phyloP scores from a whole-genome alignment of 2,888 invertebrate genomes.

The Drosophila subsilvestris region DNA sequence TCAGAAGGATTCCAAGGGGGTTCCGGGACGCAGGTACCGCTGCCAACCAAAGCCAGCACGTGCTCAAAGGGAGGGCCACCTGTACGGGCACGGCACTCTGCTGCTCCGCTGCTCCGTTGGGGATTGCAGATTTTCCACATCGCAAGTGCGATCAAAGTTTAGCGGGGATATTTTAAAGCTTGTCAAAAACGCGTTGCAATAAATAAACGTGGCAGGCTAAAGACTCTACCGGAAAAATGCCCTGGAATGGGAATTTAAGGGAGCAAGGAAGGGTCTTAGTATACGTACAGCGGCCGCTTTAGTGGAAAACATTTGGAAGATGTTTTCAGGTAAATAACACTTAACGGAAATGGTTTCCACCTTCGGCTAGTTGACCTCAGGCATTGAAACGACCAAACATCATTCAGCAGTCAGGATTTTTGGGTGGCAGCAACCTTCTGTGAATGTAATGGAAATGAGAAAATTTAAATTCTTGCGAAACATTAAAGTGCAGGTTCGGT shows the following conservation, averaged over 20 bases:
- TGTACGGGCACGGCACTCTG: too few relatives aligned
- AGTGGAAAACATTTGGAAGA: constrained; percentile 19
- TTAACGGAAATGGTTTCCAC: constrained; percentile 53
- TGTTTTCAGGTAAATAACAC: constrained; percentile 58
- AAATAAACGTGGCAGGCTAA: constrained; percentile 60
- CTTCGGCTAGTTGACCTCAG: constrained; percentile 30
- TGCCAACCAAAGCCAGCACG: constrained; percentile 49
- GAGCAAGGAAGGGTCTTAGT: constrained; percentile 4
- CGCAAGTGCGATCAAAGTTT: constrained; percentile 67
- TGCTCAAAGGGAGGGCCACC: constrained; percentile 20
- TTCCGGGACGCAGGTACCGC: constrained; percentile 1
- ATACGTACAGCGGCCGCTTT: not conserved
- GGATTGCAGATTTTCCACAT: constrained; percentile 43
- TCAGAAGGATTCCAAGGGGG: constrained; percentile 1
- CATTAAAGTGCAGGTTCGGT: too few relatives aligned
- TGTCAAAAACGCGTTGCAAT: constrained; percentile 65
- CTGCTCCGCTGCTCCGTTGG: constrained; percentile 1
- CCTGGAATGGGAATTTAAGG: constrained; percentile 3
- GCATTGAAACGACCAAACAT: constrained; percentile 7
- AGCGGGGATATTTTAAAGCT: constrained; percentile 68
- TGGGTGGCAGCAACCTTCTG: constrained; percentile 2
- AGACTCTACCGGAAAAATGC: constrained; percentile 20
- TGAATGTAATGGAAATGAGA: not conserved
- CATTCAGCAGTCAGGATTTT: constrained; percentile 10
- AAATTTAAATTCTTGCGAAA: constrained; percentile 1